These are phyloP conservation scores for Oceanites oceanicus DNA, from an alignment of 2,113 vertebrate species.

Conservation along the genomic window DNA sequence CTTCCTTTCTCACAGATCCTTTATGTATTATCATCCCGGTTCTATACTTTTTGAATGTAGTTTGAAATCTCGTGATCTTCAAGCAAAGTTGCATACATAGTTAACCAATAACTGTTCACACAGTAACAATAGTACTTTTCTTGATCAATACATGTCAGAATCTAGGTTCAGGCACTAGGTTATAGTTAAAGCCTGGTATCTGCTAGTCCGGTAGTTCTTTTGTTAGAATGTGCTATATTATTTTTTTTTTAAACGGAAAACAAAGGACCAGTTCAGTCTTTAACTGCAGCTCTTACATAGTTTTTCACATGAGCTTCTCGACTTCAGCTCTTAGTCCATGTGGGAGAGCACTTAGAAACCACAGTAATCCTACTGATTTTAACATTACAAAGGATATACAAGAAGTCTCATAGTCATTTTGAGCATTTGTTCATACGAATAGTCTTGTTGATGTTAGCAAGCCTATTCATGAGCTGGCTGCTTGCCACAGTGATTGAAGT, in stretches of 20 bases:
- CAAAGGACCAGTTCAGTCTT: not conserved
- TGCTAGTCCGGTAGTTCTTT: not conserved
- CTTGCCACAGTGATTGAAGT: slow-evolving; percentile 45
- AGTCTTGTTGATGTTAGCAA: slow-evolving; percentile 63
- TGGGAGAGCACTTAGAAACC: slow-evolving; percentile 35
- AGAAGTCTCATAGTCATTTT: slow-evolving; percentile 53
- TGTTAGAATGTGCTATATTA: not conserved
- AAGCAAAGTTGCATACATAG: not conserved
- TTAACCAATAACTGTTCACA: not conserved
- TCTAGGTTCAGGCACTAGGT: not conserved
- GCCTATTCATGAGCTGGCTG: slow-evolving; percentile 61
- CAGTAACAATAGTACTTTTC: not conserved
- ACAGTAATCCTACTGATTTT: not conserved
- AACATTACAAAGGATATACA: slow-evolving; percentile 64
- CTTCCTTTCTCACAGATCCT: slow-evolving; percentile 69
- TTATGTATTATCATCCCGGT: not conserved
- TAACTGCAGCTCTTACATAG: not conserved
- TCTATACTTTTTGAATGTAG: not conserved
- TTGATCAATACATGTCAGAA: not conserved
- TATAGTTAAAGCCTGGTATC: not conserved
- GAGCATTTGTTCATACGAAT: slow-evolving; percentile 62
- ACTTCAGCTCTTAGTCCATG: not conserved
- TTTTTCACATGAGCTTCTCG: slow-evolving; percentile 22
- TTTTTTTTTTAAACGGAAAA: not conserved
- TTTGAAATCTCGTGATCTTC: not conserved